These are phyloP conservation scores for Vidua macroura DNA, from an alignment of 2,113 vertebrate species.

Conservation along the genomic window DNA sequence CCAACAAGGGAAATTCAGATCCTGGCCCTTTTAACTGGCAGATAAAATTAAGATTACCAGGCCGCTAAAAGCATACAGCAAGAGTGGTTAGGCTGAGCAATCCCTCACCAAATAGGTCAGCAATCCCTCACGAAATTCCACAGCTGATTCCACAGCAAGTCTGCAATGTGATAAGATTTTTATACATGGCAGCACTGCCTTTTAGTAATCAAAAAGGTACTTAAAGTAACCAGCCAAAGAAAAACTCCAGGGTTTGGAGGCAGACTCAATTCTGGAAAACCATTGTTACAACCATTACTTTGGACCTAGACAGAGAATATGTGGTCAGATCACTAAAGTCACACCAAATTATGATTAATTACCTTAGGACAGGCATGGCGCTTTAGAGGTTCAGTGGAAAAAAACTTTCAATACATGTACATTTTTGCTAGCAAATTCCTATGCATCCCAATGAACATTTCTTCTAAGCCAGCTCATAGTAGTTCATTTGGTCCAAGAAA, in stretches of 20 bases:
- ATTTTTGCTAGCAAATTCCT: slow-evolving; percentile 72
- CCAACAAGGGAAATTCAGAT: not conserved
- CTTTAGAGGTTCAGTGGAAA: slow-evolving; percentile 45
- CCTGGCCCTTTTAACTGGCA: not conserved
- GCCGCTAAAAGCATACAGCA: not conserved
- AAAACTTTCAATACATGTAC: slow-evolving; percentile 43
- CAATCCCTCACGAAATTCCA: not conserved
- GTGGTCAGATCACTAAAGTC: not conserved
- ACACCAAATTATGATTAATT: slow-evolving; percentile 5
- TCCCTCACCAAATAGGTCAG: not conserved
- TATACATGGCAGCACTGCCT: not conserved
- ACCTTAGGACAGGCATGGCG: not conserved
- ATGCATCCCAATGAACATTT: slow-evolving; percentile 67
- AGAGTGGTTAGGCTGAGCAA: not conserved
- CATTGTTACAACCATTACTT: not conserved
- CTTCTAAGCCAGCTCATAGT: slow-evolving; percentile 82
- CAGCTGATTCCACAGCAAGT: slow-evolving; percentile 16
- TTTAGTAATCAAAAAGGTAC: not conserved
- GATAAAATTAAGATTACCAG: not conserved
- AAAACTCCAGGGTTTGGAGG: not conserved
- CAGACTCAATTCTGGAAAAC: not conserved
- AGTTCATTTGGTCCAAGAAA: slow-evolving; percentile 74
- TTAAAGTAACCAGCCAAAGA: not conserved
- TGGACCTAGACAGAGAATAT: not conserved
- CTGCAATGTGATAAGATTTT: not conserved